These are phyloP conservation scores for Papilio elwesi DNA, from an alignment of 2,888 invertebrate genomes.

Conservation along the genomic window DNA sequence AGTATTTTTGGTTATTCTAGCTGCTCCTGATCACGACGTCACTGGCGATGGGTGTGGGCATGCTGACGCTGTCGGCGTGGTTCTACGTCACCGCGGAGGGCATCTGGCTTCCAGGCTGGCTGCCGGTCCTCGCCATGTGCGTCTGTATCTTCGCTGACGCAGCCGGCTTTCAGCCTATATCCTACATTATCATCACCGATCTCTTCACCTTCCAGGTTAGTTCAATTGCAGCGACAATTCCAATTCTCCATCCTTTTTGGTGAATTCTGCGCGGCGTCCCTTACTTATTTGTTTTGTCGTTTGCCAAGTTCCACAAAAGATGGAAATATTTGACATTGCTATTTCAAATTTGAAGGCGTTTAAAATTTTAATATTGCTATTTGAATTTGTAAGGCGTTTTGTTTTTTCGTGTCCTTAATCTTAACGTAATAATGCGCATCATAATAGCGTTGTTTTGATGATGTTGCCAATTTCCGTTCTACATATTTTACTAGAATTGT, in stretches of 20 bases:
- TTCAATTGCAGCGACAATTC: slow-evolving; percentile 12
- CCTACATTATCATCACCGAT: slow-evolving; percentile 78
- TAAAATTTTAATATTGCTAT: no score
- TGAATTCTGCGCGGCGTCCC: neutral
- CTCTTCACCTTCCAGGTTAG: slow-evolving; percentile 76
- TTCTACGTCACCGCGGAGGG: slow-evolving; percentile 70
- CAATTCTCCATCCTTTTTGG: neutral
- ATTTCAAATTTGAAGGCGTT: no score
- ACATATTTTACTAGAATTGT: no score
- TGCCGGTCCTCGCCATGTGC: slow-evolving; percentile 76
- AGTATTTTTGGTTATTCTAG: slow-evolving; percentile 50
- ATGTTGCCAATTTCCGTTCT: no score
- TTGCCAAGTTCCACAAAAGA: no score
- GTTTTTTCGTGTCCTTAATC: no score
- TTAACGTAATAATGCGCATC: no score
- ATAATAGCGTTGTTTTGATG: no score
- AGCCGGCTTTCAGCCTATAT: slow-evolving; percentile 78
- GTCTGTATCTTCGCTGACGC: slow-evolving; percentile 76
- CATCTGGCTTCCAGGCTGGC: slow-evolving; percentile 73
- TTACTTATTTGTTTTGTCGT: neutral
- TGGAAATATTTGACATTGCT: no score
- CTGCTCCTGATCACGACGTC: slow-evolving; percentile 71
- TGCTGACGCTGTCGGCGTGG: slow-evolving; percentile 70
- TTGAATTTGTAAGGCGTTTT: no score
- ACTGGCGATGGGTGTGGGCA: slow-evolving; percentile 70